Percentiles rank a stretch among this genome's conserved stretches.
Conservation (phyloP, 2,113 vertebrate species). For the Equus quagga region DNA sequence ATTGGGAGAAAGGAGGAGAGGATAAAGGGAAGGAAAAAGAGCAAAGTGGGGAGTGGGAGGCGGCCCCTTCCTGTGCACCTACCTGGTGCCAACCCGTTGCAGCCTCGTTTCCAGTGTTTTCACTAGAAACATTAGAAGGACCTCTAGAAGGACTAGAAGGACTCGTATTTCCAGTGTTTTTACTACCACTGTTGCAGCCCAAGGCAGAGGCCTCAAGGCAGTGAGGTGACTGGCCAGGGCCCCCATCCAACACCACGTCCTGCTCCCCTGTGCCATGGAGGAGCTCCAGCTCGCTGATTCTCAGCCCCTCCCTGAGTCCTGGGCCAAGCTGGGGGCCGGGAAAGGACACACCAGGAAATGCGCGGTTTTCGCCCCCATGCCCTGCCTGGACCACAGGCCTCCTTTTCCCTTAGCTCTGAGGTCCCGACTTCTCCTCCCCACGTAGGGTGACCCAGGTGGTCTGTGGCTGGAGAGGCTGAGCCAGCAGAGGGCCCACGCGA, state of each 20-base stretch:
- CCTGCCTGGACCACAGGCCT: constrained; percentile 7
- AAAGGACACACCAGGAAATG: constrained; percentile 47
- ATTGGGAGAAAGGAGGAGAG: not conserved
- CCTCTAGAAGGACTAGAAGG: not conserved
- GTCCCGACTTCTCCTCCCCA: not conserved
- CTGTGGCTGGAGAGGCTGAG: constrained; percentile 67
- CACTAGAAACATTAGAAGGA: not conserved
- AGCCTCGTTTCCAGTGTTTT: not conserved
- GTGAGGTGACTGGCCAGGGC: not conserved
- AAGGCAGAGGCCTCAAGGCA: not conserved
- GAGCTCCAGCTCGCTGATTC: not conserved
- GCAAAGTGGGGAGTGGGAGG: not conserved
- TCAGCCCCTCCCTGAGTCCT: not conserved
- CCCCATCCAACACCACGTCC: not conserved
- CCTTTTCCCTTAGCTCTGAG: not conserved
- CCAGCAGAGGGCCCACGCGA: constrained; percentile 52
- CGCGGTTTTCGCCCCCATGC: constrained; percentile 38
- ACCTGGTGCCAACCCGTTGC: fast-evolving
- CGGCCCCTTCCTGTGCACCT: not conserved
- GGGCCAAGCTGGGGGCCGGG: not conserved
- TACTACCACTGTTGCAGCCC: not conserved
- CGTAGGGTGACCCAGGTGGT: constrained; percentile 59
- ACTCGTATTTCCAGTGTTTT: not conserved
- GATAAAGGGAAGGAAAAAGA: not conserved
- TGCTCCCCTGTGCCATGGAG: not conserved